A percentile compares a stretch with the other conserved stretches of the same genome.
phyloP scores from a whole-genome alignment of 2,113 vertebrate genomes.

The Crotalus helleri region DNA sequence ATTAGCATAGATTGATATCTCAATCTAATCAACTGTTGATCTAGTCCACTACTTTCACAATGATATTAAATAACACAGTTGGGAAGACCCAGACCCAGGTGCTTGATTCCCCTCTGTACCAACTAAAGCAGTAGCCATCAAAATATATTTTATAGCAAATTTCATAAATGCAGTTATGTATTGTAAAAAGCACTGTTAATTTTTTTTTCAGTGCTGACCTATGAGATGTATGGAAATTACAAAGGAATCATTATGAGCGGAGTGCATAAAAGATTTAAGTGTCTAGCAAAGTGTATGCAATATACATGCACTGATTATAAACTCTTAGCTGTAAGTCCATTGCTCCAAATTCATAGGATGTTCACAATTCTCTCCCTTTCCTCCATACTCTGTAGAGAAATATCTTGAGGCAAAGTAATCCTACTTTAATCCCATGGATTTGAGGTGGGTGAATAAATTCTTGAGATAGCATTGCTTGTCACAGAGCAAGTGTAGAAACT shows the following conservation, averaged over 20 bases:
- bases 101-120: not conserved
- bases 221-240: not conserved
- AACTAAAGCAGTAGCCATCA: not conserved
- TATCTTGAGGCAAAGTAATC: slow-evolving; percentile 54
- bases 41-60: not conserved
- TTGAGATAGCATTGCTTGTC: slow-evolving; percentile 58
- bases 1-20: not conserved
- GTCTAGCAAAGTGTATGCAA: not conserved
- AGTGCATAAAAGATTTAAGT: not conserved
- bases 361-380: slow-evolving; percentile 9
- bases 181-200: not conserved
- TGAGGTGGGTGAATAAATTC: slow-evolving; percentile 47
- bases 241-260: not conserved
- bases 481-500: slow-evolving; percentile 49
- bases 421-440: slow-evolving; percentile 51
- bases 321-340: not conserved
- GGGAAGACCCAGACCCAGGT: not conserved
- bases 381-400: not conserved
- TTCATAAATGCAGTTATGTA: not conserved
- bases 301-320: not conserved
- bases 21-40: not conserved
- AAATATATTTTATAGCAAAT: not conserved
- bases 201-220: not conserved
- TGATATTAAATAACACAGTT: not conserved
- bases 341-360: not conserved